Evolutionary conservation across 2,113 vertebrate genomes (phyloP), one percentile per base, ranked within the genome.

Genomic region (Actenoides hombroni): DNA sequence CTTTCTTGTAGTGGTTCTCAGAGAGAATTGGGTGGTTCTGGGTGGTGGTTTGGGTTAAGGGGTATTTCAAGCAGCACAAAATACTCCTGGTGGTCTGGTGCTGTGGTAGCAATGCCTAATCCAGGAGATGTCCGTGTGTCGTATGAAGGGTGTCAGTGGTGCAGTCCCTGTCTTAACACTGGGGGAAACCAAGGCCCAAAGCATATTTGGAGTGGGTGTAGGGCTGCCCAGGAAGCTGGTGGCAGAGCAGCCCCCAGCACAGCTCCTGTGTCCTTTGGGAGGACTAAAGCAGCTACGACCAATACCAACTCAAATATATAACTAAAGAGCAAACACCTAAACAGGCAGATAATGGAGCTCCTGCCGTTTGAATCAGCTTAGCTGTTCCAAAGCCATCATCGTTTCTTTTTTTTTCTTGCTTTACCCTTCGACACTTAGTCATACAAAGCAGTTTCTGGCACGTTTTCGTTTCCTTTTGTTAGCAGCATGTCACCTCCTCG

Each of bases 351-450:
- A 20, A 8, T 1, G 10, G 65, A 69, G 17, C 53, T 79, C n/a
- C 4, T 1, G 9, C 5, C 35, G 46, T 81, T 42, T 5, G 1
- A 39, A 8, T 4, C 20, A 5, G 20, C 67, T 39, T 5, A 48
- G 90, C 85, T 93, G 91, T 96, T 94, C 94, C 96, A 87, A 92
- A 94, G 76, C 87, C 68, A 16, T 10, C 13, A n/a, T 16, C 17
- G 26, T 59, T 86, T 23, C 51, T 69, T 74, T 64, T 14, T 31
- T 46, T 73, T n/a, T 16, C 39, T 5, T 9, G 14, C 28, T 3
- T 86, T 64, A 10, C 39, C 88, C 84, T 73, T 67, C 2, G 4
- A 40, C 64, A 54, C 84, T 59, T 4, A 16, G 15, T 49, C 78
- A 15, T 9, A 4, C 53, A 3, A 0, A 69, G 48, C 5, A 39